Percentiles rank a stretch among this genome's conserved stretches.
These are phyloP conservation scores for Meiosimyza platycephala DNA, from an alignment of 2,888 invertebrate species.

Conservation along the genomic window DNA sequence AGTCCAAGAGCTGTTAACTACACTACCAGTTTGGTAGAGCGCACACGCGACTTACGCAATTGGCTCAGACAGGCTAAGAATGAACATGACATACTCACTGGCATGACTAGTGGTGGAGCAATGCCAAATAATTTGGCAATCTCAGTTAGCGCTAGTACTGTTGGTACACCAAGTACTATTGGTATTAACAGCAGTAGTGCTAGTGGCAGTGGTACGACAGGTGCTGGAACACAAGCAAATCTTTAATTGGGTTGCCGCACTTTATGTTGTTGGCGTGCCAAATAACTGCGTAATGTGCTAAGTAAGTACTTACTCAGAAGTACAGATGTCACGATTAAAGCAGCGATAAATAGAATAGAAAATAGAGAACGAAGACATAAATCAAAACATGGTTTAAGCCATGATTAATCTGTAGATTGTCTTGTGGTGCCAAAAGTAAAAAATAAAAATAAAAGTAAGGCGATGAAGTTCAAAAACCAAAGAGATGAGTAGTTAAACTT, in stretches of 20 bases:
- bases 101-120: slow-evolving; percentile 41
- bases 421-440: slow-evolving; percentile 25
- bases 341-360: too few species aligned
- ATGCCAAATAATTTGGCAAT: slow-evolving; percentile 4
- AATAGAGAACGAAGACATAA: too few species aligned
- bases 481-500: background rate
- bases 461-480: background rate
- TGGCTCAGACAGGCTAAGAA: slow-evolving; percentile 73
- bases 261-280: slow-evolving; percentile 43
- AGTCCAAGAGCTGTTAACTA: slow-evolving; percentile 69
- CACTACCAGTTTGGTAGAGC: slow-evolving; percentile 74
- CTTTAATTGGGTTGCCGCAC: slow-evolving; percentile 50
- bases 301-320: background rate
- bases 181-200: slow-evolving; percentile 36
- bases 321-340: too few species aligned
- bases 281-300: slow-evolving; percentile 19
- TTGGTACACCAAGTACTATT: slow-evolving; percentile 8
- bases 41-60: slow-evolving; percentile 75
- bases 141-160: slow-evolving; percentile 19
- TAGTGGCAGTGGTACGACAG: slow-evolving; percentile 36
- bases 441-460: slow-evolving; percentile 1
- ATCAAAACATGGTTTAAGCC: too few species aligned
- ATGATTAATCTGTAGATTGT: background rate
- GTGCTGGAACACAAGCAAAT: slow-evolving; percentile 48
- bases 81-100: slow-evolving; percentile 63